Percentiles rank a stretch among this genome's conserved stretches.
These are phyloP conservation scores for Stomorhina lunata DNA, from an alignment of 2,888 invertebrate species.

Conservation along the genomic window DNA sequence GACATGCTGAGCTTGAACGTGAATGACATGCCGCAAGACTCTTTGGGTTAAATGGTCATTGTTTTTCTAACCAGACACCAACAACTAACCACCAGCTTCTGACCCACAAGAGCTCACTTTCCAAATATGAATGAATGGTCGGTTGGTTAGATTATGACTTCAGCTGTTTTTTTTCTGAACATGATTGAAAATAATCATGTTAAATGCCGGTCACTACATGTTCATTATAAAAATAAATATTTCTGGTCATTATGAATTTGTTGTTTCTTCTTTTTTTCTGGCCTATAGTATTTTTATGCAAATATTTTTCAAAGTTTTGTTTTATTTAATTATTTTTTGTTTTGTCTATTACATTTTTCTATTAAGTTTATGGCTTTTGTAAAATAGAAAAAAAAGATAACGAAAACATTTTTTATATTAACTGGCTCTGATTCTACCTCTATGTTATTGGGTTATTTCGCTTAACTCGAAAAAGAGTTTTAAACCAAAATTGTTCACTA, in stretches of 20 bases:
- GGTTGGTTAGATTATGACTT: not conserved
- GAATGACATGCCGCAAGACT: not conserved
- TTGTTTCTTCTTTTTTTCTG: not conserved
- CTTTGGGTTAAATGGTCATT: constrained; percentile 37
- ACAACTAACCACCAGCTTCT: not conserved
- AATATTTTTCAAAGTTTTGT: constrained; percentile 17
- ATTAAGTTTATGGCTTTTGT: constrained; percentile 1
- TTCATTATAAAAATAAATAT: too few relatives aligned
- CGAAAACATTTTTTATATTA: not conserved
- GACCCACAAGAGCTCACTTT: too few relatives aligned
- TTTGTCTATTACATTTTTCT: not conserved
- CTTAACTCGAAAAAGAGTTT: constrained; percentile 2
- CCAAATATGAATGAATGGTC: not conserved
- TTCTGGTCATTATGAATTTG: constrained; percentile 45
- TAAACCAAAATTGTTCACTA: constrained; percentile 4
- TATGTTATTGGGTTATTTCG: constrained; percentile 50
- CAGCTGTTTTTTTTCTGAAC: not conserved
- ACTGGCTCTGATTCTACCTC: too few relatives aligned
- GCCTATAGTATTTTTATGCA: constrained; percentile 18
- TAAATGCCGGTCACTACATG: constrained; percentile 26
- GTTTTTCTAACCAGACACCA: constrained; percentile 29
- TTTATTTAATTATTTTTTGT: not conserved
- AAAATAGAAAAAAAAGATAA: not conserved
- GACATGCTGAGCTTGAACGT: constrained; percentile 35
- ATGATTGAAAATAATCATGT: constrained; percentile 40